Base-by-base conservation (phyloP, 2,888 invertebrate genomes). In the Heliconius aoede region DNA sequence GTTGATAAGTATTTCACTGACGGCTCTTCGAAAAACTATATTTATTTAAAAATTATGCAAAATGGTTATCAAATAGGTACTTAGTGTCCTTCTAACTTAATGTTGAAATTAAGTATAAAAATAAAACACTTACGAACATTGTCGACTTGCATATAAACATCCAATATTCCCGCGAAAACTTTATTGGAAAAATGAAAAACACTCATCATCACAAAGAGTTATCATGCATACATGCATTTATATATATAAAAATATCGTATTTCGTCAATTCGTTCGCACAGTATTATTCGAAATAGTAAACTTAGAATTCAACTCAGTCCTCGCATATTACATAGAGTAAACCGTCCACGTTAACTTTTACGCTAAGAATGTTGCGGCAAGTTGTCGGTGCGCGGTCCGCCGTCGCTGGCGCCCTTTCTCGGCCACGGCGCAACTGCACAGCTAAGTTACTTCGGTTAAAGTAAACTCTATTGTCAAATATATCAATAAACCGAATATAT, bases 321-420 rank as follows among this genome's bases (percentile, higher is more conserved):
- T 91, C 91, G 92, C 94, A 94, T 89, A 94, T 94, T 93, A 86
- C 93, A 90, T 91, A 93, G 93, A 94, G 94, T 93, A 93, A 92
- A 94, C 94, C 94, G 91, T 92, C 87, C 93, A 89, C 93, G 90
- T 83, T 94, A 93, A 94, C 94, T 94, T 94, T 94, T 94, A 94
- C 94, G 88, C 91, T 93, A 94, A 91, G 94, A 94, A 94, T 94
- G 94, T 93, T 94, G 93, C 94, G 93, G 92, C 86, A 88, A 92
- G 92, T 90, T 83, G 91, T 89, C 88, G 90, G 88, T 86, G 90
- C 89, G 89, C 89, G 86, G 87, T 86, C 84, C 83, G 86, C 85
- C 84, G 87, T 82, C 82, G 83, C 86, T 83, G 86, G 84, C 83
- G 82, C 88, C 83, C 87, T 82, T 82, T 80, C 83, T 89, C 88